Conservation (phyloP, 2,113 vertebrate genomes). For the Genyomyrus donnyi region DNA sequence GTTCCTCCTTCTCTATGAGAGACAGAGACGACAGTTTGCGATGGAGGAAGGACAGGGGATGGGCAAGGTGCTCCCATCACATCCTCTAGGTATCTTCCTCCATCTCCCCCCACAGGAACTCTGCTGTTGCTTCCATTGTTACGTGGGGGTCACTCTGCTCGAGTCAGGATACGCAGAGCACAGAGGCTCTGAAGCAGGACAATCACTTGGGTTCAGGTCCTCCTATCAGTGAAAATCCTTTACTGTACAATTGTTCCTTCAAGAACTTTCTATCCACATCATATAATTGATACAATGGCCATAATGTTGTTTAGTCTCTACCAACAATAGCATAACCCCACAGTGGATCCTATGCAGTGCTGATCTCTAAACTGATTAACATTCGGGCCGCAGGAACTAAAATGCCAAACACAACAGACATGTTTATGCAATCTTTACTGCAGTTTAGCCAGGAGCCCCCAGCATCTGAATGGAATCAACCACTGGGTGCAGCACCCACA, state of each 20-base stretch:
- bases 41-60: neutral
- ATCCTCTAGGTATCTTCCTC: conserved; percentile 20
- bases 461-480: neutral
- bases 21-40: conserved; percentile 29
- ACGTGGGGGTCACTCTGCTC: neutral
- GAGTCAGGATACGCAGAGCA: neutral
- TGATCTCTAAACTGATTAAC: neutral
- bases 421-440: neutral
- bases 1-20: neutral
- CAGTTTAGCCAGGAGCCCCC: neutral
- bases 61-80: conserved; percentile 31
- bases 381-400: neutral
- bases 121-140: neutral
- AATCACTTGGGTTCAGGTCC: neutral
- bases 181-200: neutral
- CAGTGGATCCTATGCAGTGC: neutral
- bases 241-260: neutral
- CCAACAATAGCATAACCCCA: neutral
- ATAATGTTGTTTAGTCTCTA: neutral
- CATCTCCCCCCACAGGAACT: conserved; percentile 26
- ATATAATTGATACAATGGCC: neutral
- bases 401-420: neutral
- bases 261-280: neutral
- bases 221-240: neutral
- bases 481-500: neutral